Percentiles rank a stretch among this genome's conserved stretches.
These are phyloP conservation scores for Halcyon chelicuti DNA, from an alignment of 2,797 vertebrate genomes.

Conservation along the genomic window DNA sequence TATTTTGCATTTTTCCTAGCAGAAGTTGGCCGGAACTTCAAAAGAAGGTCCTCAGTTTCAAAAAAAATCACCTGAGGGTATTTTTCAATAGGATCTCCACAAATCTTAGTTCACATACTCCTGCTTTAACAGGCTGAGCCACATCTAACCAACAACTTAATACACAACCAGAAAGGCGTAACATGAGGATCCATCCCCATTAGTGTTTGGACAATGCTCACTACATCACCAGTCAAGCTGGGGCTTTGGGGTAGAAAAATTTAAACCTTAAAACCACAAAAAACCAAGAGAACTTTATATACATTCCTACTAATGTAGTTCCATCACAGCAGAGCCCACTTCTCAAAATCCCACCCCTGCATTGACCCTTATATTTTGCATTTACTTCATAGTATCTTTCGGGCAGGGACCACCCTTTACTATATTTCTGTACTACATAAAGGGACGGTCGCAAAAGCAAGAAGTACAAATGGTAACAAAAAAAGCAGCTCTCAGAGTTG, in stretches of 20 bases:
- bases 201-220: neutral
- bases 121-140: neutral
- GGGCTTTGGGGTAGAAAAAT: neutral
- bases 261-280: neutral
- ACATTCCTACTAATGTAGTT: neutral
- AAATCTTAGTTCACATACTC: neutral
- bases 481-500: neutral
- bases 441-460: neutral
- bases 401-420: neutral
- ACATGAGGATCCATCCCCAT: neutral
- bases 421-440: neutral
- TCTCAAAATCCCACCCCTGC: neutral
- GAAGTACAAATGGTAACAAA: neutral
- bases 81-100: neutral
- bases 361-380: neutral
- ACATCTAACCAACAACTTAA: neutral
- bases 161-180: rapidly evolving
- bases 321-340: neutral
- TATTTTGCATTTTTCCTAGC: neutral
- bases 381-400: neutral
- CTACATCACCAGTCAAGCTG: neutral
- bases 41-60: neutral
- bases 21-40: neutral
- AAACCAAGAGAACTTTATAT: rapidly evolving
- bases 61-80: neutral